Percentiles rank a stretch among this genome's conserved stretches.
Conservation (phyloP, 2,113 vertebrate species). For the Sceloporus tristichus region DNA sequence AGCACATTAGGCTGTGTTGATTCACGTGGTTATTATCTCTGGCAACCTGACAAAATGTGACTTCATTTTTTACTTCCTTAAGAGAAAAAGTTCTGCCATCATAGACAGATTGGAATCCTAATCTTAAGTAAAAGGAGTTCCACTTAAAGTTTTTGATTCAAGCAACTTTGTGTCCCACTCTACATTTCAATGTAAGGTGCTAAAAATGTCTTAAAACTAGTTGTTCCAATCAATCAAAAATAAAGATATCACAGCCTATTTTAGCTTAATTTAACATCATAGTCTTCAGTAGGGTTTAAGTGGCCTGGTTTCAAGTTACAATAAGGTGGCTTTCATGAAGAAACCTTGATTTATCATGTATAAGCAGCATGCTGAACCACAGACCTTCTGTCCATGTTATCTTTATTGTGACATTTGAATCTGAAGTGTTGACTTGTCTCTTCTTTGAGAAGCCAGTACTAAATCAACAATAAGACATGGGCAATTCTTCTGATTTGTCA, state of each 20-base stretch:
- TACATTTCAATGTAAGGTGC: background rate
- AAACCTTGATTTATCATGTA: background rate
- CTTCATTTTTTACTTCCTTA: background rate
- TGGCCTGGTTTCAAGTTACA: background rate
- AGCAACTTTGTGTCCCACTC: background rate
- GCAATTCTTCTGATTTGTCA: no score
- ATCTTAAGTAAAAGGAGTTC: background rate
- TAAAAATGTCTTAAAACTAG: background rate
- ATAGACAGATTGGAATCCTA: slow-evolving; percentile 4
- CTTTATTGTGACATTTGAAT: background rate
- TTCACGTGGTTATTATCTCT: slow-evolving; percentile 53
- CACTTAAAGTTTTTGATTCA: background rate
- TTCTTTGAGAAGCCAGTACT: no score
- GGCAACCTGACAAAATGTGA: slow-evolving; percentile 52
- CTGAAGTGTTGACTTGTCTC: background rate
- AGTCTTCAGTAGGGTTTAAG: background rate
- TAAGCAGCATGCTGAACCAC: background rate
- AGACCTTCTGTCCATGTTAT: background rate
- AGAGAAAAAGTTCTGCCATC: slow-evolving; percentile 1
- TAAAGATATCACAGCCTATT: background rate
- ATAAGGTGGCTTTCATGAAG: background rate
- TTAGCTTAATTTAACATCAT: background rate
- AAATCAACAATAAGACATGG: no score
- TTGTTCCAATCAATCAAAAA: background rate
- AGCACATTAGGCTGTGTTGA: slow-evolving; percentile 57